phyloP scores from a whole-genome alignment of 1,140 invertebrate genomes.

The Danaus plexippus region DNA sequence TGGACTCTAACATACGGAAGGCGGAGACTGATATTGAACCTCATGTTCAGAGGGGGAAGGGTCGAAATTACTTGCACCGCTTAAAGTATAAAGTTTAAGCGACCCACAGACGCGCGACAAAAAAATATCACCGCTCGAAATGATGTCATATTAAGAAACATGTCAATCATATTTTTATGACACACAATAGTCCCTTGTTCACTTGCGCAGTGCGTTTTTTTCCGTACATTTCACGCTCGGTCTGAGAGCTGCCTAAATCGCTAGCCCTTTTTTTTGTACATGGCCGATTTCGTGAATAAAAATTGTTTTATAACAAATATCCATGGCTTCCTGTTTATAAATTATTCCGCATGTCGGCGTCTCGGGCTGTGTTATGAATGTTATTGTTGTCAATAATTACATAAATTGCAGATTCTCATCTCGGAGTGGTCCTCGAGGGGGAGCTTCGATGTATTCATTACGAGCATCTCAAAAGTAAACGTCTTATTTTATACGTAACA shows the following conservation, averaged over 20 bases:
- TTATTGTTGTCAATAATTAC: too few species aligned
- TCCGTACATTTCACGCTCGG: conserved; percentile 58
- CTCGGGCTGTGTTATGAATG: too few species aligned
- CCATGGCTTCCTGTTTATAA: too few species aligned
- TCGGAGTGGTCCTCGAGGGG: too few species aligned
- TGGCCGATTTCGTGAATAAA: conserved; percentile 36
- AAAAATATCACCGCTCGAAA: conserved; percentile 69
- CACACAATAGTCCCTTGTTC: conserved; percentile 59
- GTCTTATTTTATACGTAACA: too few species aligned
- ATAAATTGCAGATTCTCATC: too few species aligned
- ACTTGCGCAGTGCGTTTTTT: conserved; percentile 60
- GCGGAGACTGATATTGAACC: conserved; percentile 7
- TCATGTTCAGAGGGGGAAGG: not conserved
- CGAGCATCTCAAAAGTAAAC: too few species aligned
- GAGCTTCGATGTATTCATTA: too few species aligned
- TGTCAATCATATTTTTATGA: conserved; percentile 72
- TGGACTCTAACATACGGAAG: conserved; percentile 24
- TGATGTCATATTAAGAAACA: conserved; percentile 71
- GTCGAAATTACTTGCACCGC: not conserved
- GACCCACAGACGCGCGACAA: conserved; percentile 47
- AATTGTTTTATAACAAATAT: too few species aligned
- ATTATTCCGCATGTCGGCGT: too few species aligned
- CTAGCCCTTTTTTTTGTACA: conserved; percentile 36
- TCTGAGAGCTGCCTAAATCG: conserved; percentile 41
- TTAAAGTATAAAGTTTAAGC: conserved; percentile 12